These are phyloP conservation scores for Ceraclea dissimilis DNA, from an alignment of 2,888 invertebrate genomes.

Conservation along the genomic window DNA sequence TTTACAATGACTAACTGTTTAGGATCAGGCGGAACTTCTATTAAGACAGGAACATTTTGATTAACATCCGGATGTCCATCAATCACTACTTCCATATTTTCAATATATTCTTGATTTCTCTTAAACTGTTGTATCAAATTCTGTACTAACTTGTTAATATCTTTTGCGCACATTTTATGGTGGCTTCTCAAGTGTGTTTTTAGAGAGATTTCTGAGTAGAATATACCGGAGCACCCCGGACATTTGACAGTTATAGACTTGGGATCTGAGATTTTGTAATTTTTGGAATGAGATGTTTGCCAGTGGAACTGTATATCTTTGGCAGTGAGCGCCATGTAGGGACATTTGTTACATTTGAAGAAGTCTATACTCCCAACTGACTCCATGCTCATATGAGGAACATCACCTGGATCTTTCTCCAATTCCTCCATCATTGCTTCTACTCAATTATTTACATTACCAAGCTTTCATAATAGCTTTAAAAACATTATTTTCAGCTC, in stretches of 20 bases:
- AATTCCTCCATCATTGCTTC: too few species aligned
- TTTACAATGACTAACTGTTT: neutral
- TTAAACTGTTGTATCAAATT: conserved; percentile 40
- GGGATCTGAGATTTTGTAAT: conserved; percentile 33
- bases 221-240: conserved; percentile 60
- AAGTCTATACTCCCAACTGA: conserved; percentile 45
- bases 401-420: neutral
- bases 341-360: conserved; percentile 49
- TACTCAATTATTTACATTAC: too few species aligned
- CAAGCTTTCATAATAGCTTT: too few species aligned
- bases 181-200: conserved; percentile 59
- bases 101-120: conserved; percentile 28
- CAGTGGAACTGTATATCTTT: conserved; percentile 48
- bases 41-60: conserved; percentile 36
- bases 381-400: conserved; percentile 37
- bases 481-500: too few species aligned
- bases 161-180: conserved; percentile 57
- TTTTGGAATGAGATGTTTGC: conserved; percentile 37
- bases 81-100: conserved; percentile 24
- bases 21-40: conserved; percentile 35
- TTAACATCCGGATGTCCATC: conserved; percentile 14
- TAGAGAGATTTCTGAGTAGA: conserved; percentile 55
- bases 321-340: conserved; percentile 47
- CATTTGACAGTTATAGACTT: conserved; percentile 53
- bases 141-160: conserved; percentile 51